Conservation (phyloP, 2,888 invertebrate species). For the Atherix ibis region DNA sequence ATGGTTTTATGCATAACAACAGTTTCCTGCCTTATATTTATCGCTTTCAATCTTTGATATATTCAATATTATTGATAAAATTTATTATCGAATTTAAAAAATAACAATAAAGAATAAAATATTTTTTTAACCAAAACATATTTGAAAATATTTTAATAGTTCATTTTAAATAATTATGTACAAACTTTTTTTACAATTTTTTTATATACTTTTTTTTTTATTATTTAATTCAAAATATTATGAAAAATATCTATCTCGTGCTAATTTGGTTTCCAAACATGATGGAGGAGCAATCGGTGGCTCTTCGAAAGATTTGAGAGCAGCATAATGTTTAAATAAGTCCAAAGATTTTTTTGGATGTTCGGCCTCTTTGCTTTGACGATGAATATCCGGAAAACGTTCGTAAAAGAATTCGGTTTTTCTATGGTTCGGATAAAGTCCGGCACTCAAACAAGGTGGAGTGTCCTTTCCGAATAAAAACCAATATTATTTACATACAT, state of each 20-base stretch:
- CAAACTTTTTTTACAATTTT: too few species aligned
- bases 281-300: slow-evolving; percentile 23
- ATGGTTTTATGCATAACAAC: too few species aligned
- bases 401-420: slow-evolving; percentile 17
- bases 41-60: too few species aligned
- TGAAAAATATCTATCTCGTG: slow-evolving; percentile 28
- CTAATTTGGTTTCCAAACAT: slow-evolving; percentile 21
- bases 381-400: slow-evolving; percentile 16
- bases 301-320: too few species aligned
- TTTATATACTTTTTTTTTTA: not conserved
- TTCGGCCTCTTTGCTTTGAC: slow-evolving; percentile 17
- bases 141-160: too few species aligned
- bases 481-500: not conserved
- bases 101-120: too few species aligned
- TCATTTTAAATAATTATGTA: too few species aligned
- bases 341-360: slow-evolving; percentile 14
- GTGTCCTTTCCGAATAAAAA: slow-evolving; percentile 3
- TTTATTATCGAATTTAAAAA: too few species aligned
- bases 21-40: too few species aligned
- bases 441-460: slow-evolving; percentile 9
- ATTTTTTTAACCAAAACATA: too few species aligned
- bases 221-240: slow-evolving; percentile 10
- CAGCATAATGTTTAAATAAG: slow-evolving; percentile 5
- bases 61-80: too few species aligned
- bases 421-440: slow-evolving; percentile 19